phyloP scores from a whole-genome alignment of 2,113 vertebrate species.

The Gymnorhina tibicen region DNA sequence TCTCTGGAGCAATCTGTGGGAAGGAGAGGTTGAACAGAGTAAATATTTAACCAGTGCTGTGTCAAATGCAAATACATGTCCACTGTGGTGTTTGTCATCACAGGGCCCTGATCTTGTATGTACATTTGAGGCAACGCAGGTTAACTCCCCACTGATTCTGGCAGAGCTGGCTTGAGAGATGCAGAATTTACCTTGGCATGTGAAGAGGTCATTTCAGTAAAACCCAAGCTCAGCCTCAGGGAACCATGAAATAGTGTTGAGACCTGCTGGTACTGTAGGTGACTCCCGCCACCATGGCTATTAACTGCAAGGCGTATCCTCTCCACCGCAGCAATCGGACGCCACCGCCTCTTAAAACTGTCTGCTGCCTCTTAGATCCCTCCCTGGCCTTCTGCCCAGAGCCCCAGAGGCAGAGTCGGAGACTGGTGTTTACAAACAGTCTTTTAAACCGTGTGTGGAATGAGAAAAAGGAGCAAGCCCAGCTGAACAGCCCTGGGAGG shows the following conservation, averaged over 20 bases:
- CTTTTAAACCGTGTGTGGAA: not conserved
- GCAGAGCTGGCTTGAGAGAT: not conserved
- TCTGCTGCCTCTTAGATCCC: constrained; percentile 37
- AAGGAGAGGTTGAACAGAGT: not conserved
- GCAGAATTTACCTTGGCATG: not conserved
- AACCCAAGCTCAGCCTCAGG: not conserved
- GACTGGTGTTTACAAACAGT: constrained; percentile 54
- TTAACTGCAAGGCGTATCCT: constrained; percentile 33
- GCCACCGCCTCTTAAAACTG: constrained; percentile 50
- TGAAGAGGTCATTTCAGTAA: constrained; percentile 1
- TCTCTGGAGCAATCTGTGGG: not conserved
- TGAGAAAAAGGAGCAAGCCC: constrained; percentile 7
- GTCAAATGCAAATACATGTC: constrained; percentile 8
- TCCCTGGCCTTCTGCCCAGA: constrained; percentile 8
- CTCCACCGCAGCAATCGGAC: not conserved
- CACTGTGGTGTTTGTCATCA: not conserved
- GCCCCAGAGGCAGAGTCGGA: not conserved
- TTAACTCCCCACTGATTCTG: not conserved
- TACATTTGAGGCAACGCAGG: not conserved
- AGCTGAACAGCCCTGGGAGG: not conserved
- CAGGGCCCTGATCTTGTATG: not conserved
- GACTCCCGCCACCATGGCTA: not conserved
- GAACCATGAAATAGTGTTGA: not conserved
- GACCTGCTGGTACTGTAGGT: constrained; percentile 13
- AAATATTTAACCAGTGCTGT: constrained; percentile 21